Evolutionary conservation across 2,888 invertebrate genomes (phyloP), one percentile per base, ranked within the genome.

Genomic region (Geophilus truncorum): DNA sequence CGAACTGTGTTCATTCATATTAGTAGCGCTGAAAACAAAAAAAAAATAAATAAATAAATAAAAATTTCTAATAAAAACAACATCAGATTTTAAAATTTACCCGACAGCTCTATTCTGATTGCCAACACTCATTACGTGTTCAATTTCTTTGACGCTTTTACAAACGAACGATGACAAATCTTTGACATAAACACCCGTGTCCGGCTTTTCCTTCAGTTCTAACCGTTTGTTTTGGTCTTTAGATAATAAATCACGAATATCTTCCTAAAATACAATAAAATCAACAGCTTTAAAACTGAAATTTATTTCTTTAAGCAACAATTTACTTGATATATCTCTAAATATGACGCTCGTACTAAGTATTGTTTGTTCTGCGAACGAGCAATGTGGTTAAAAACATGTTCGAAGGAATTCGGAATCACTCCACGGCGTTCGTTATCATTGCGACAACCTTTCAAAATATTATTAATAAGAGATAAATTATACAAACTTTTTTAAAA

Each of bases 1-100:
- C 51, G 97, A 97, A 85, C 97, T 97, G 88, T 98, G 97, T 87
- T 97, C 96, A 89, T 99, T 99, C 97, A 98, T 98, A 87, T 97
- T 95, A 80, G 97, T 98, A 82, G 95, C 92, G 30, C 94, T 89
- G 85, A 28, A 85, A 77, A 15, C 0, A 57, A 32, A 77, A 81
- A 28, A 40, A 6, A 76, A 18, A 25, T 3, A 76, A 34, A 75
- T 40, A 70, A 76, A 15, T 0, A 12, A 10, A 79, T 80, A 23
- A 51, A 51, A 30, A n/a, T 30, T 32, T 12, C 15, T 70, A 80
- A 78, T 23, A 36, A n/a, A n/a, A n/a, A n/a, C n/a, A n/a, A n/a
- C n/a, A n/a, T n/a, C n/a, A n/a, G n/a, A n/a, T n/a, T n/a, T n/a
- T 75, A 78, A n/a, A 70, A 84, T 86, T 84, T 84, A 90, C 90